Conservation (phyloP, 2,888 invertebrate genomes). For the Pseudolycoriella hygida region DNA sequence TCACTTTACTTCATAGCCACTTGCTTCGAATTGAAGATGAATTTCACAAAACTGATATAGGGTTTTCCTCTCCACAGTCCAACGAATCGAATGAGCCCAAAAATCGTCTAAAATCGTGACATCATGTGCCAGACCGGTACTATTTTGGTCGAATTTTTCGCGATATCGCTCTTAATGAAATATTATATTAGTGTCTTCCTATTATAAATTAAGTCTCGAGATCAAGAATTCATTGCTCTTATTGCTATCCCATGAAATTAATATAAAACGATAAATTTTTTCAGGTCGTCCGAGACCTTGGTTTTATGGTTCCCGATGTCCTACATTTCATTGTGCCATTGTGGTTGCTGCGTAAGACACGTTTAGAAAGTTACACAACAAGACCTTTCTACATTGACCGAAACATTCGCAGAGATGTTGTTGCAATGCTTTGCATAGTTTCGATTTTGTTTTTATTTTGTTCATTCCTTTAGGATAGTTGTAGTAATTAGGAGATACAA, state of each 20-base stretch:
- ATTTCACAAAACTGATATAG: too few species aligned
- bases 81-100: too few species aligned
- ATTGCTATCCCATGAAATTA: not conserved
- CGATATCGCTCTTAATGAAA: too few species aligned
- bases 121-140: too few species aligned
- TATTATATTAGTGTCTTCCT: too few species aligned
- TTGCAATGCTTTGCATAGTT: conserved; percentile 18
- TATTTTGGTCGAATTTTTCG: too few species aligned
- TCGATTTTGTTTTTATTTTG: conserved; percentile 25
- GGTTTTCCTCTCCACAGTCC: too few species aligned
- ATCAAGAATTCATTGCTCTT: not conserved
- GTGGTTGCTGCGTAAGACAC: conserved; percentile 28
- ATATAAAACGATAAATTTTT: conserved; percentile 4
- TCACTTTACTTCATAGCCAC: too few species aligned
- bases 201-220: too few species aligned
- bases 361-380: conserved; percentile 23
- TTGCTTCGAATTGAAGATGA: too few species aligned
- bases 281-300: conserved; percentile 41
- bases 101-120: too few species aligned
- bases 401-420: conserved; percentile 20
- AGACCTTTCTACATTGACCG: conserved; percentile 26
- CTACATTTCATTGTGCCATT: conserved; percentile 42
- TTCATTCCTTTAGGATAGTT: conserved; percentile 24
- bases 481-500: too few species aligned
- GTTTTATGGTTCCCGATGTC: conserved; percentile 48